Evolutionary conservation across 2,113 vertebrate species (phyloP).

Genomic region (Alethe castanea): DNA sequence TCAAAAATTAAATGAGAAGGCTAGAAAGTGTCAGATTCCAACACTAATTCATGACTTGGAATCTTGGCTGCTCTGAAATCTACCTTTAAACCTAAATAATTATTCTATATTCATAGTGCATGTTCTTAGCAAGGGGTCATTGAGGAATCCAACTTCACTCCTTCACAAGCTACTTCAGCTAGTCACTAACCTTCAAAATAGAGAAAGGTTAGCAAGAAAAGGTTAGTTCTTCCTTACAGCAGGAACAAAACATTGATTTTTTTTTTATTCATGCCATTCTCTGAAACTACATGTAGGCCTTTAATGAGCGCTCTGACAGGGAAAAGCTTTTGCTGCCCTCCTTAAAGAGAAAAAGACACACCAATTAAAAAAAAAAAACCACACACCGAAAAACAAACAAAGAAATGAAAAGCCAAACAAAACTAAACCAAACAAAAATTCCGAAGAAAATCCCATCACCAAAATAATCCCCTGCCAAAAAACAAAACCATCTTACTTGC

Average conservation of each 20-base stretch:
- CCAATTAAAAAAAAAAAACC: not conserved
- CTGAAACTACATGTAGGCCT: not conserved
- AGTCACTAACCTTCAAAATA: not conserved
- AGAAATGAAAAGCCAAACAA: not conserved
- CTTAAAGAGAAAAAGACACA: not conserved
- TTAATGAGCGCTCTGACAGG: not conserved
- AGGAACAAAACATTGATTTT: not conserved
- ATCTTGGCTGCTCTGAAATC: not conserved
- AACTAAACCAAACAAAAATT: too few species aligned
- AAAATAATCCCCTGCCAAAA: rapidly evolving
- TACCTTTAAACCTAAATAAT: not conserved
- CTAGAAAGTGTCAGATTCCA: not conserved
- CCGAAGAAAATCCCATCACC: not conserved
- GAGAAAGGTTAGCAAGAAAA: slow-evolving; percentile 32
- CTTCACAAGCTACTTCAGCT: not conserved
- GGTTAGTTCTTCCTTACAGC: not conserved
- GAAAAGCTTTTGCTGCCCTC: not conserved
- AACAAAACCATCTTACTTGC: not conserved
- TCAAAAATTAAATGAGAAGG: not conserved
- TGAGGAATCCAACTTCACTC: not conserved
- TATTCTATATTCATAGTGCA: not conserved
- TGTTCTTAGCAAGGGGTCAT: not conserved
- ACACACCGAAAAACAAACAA: not conserved
- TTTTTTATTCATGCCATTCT: not conserved
- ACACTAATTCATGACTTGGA: not conserved